A percentile compares a stretch with the other conserved stretches of the same genome.
phyloP scores from a whole-genome alignment of 2,797 vertebrate genomes.

The Cygnus olor region DNA sequence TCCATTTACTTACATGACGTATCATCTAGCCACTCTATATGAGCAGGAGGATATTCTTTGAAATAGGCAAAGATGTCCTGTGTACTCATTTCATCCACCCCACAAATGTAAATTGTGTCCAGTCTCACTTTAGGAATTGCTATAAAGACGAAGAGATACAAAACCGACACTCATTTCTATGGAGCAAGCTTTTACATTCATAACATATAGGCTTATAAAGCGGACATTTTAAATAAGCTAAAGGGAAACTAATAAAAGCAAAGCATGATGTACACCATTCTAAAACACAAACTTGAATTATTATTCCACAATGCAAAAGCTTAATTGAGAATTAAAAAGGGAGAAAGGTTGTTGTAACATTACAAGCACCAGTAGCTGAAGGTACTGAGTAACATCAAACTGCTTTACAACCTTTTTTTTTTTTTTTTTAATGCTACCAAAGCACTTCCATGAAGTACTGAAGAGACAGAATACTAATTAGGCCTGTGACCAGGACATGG shows the following conservation, averaged over 20 bases:
- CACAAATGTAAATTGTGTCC: conserved; percentile 90
- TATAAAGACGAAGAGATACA: conserved; percentile 66
- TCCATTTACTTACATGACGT: conserved; percentile 87
- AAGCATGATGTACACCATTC: neutral
- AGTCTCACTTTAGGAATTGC: conserved; percentile 91
- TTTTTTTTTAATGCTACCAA: neutral
- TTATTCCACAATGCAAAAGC: neutral
- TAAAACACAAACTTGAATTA: neutral
- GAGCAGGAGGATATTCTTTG: conserved; percentile 94
- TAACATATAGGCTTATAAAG: neutral
- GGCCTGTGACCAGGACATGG: neutral
- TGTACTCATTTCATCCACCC: conserved; percentile 98
- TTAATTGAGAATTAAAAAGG: neutral
- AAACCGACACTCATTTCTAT: neutral
- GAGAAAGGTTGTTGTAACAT: neutral
- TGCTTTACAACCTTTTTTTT: neutral
- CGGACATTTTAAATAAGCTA: neutral
- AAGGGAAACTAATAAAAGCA: neutral
- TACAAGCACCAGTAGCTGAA: neutral
- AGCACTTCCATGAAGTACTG: neutral
- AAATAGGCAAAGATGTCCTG: conserved; percentile 95
- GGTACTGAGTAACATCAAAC: neutral
- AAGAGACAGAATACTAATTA: neutral
- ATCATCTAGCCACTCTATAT: conserved; percentile 98
- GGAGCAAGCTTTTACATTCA: neutral